Conservation (phyloP, 2,888 invertebrate genomes). For the Mesochorus sp. region DNA sequence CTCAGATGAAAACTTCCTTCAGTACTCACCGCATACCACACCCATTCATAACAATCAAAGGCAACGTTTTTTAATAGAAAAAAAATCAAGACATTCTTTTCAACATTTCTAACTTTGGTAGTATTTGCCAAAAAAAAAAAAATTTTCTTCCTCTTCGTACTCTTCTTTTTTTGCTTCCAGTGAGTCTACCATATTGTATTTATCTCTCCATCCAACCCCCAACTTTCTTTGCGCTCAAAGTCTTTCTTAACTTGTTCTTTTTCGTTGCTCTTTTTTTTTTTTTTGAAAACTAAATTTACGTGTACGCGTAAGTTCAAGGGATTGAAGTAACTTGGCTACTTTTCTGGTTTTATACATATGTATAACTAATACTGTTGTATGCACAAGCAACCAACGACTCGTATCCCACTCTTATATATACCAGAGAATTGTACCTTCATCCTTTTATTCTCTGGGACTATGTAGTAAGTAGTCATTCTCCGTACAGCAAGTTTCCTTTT, state of each 20-base stretch:
- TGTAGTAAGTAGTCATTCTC: constrained; percentile 63
- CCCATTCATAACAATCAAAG: background rate
- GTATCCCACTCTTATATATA: constrained; percentile 13
- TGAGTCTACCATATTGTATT: background rate
- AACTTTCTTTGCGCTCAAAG: background rate
- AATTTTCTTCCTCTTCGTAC: background rate
- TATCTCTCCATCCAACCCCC: background rate
- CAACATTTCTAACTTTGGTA: constrained; percentile 38
- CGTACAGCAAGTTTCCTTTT: constrained; percentile 63
- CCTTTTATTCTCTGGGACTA: constrained; percentile 47
- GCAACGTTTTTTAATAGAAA: constrained; percentile 7
- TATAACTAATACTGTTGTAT: constrained; percentile 45
- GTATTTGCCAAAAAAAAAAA: constrained; percentile 16
- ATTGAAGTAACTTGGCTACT: constrained; percentile 63
- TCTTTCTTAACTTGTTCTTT: constrained; percentile 7
- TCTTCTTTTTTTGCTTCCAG: background rate
- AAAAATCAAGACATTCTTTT: constrained; percentile 51
- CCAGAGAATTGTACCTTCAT: constrained; percentile 21
- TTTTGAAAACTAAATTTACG: constrained; percentile 49
- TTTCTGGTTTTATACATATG: constrained; percentile 52
- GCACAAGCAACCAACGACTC: constrained; percentile 44
- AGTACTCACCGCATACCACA: background rate
- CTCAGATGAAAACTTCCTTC: too few relatives aligned
- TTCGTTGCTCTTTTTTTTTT: constrained; percentile 15
- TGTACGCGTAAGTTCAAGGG: constrained; percentile 44